Evolutionary conservation across 2,113 vertebrate species (phyloP), one percentile per base, ranked within the genome.

Genomic region (Epinephelus cyanopodus): DNA sequence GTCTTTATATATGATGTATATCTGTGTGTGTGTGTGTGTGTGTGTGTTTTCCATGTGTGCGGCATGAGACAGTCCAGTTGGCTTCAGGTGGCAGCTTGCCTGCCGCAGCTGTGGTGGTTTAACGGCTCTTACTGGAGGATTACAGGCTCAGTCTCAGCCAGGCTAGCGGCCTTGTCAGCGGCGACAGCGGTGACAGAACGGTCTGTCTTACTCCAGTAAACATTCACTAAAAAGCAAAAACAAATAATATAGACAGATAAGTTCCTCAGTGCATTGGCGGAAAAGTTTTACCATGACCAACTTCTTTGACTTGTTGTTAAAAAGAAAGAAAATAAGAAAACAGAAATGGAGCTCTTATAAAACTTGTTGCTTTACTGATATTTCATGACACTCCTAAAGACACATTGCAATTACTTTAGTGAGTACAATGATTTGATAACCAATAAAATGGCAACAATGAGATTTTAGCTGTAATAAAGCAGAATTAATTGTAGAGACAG

Each of bases 71-170:
- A 23, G 84, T 89, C 82, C 90, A 86, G 80, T 81, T 76, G 85
- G 88, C 79, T 90, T 78, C 81, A 86, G 90, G 84, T 87, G 90
- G 87, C 91, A 91, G 87, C 84, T 82, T 88, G 89, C 90, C 83
- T 84, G 82, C 75, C 73, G 27, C 93, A 94, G 88, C 88, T 92
- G 93, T 52, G 85, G 25, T 5, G 92, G 78, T 93, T 94, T 92
- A 93, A 48, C 60, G 63, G 71, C 81, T 91, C 89, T 91, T 90
- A 86, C 82, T 15, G 68, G 50, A 82, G 90, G 90, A 92, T 94
- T 93, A 92, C 53, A 4, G 56, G 72, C 87, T 90, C 84, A 87
- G 74, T 39, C 78, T 75, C 76, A 84, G 89, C 75, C 77, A 61
- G 85, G 77, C 83, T 77, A 25, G 68, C 37, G 53, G 68, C n/a